Evolutionary conservation across 2,888 invertebrate species (phyloP), one percentile per base, ranked within the genome.

Genomic region (Platycnemis pennipes): DNA sequence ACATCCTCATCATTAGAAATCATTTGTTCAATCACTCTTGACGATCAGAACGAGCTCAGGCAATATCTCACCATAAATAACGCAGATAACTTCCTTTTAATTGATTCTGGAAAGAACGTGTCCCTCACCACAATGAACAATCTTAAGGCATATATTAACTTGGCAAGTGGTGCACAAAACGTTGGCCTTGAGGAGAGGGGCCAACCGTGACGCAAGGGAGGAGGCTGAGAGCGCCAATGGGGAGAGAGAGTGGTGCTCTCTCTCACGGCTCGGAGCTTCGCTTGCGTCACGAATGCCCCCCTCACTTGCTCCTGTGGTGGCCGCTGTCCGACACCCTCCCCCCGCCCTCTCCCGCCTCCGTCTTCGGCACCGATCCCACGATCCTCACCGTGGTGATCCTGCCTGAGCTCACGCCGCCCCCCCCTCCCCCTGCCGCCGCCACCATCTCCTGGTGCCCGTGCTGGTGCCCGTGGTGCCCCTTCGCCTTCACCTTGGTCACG

Each of bases 281-380:
- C 77, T 37, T 77, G 77, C 77, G 77, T 37, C 77, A 37, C 11
- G 77, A 77, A 31, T 31, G 31, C 77, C 77, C 63, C 63, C 63
- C 63, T 63, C 77, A 77, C 77, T 77, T 77, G 37, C 77, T 77
- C 31, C 77, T 31, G n/a, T 77, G 77, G 77, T 77, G 77, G 13
- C 77, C 77, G 11, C 77, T n/a, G 69, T 8, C 37, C 31, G 31
- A 13, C 77, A 77, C 77, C 63, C 63, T 63, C 1, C 7, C 5
- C 31, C 26, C 63, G 7, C 77, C 77, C 77, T 77, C 77, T 16
- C 31, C 77, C 31, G 11, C 77, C 31, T 8, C 31, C 37, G 37
- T 37, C 77, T 99, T 99, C 95, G 98, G 98, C 96, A 98, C 97
- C 95, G 98, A 98, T 94, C 98, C 98, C 94, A 99, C 98, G 95